Conservation (phyloP, 2,888 invertebrate species). For the Theretra japonica region DNA sequence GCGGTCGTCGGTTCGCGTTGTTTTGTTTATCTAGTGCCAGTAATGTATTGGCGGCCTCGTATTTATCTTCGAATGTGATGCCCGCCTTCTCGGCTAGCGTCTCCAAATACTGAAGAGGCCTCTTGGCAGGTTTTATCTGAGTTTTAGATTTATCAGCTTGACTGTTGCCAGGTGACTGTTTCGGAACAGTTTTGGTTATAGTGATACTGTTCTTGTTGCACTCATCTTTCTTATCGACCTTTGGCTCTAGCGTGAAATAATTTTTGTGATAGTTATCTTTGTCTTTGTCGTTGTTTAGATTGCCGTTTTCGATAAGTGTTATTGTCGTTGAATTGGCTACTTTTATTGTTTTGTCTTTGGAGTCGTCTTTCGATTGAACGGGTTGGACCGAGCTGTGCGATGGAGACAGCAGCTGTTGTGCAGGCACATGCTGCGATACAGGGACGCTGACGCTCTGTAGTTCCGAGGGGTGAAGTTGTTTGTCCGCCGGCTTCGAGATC, state of each 20-base stretch:
- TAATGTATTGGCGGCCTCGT: slow-evolving; percentile 88
- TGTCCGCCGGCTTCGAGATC: slow-evolving; percentile 63
- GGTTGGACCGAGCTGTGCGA: slow-evolving; percentile 60
- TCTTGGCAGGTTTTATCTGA: slow-evolving; percentile 63
- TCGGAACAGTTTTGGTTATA: slow-evolving; percentile 74
- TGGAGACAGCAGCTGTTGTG: slow-evolving; percentile 71
- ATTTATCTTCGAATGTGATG: slow-evolving; percentile 90
- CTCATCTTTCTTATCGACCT: slow-evolving; percentile 79
- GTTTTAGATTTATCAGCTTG: slow-evolving; percentile 67
- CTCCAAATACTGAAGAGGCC: slow-evolving; percentile 87
- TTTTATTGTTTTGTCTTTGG: slow-evolving; percentile 76
- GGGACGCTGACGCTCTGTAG: slow-evolving; percentile 60
- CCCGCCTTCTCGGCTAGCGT: slow-evolving; percentile 90
- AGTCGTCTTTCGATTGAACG: slow-evolving; percentile 66
- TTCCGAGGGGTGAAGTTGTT: slow-evolving; percentile 54
- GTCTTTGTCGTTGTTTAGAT: slow-evolving; percentile 70
- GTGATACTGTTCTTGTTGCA: slow-evolving; percentile 81
- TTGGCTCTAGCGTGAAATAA: slow-evolving; percentile 75
- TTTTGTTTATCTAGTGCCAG: slow-evolving; percentile 87
- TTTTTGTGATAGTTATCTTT: slow-evolving; percentile 76
- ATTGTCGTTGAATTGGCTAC: slow-evolving; percentile 78
- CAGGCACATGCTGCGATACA: slow-evolving; percentile 74
- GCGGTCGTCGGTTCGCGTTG: slow-evolving; percentile 72
- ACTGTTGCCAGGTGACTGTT: slow-evolving; percentile 64
- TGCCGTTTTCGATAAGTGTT: slow-evolving; percentile 74